Base-by-base conservation (phyloP, 2,797 vertebrate genomes). In the Nothura maculosa region DNA sequence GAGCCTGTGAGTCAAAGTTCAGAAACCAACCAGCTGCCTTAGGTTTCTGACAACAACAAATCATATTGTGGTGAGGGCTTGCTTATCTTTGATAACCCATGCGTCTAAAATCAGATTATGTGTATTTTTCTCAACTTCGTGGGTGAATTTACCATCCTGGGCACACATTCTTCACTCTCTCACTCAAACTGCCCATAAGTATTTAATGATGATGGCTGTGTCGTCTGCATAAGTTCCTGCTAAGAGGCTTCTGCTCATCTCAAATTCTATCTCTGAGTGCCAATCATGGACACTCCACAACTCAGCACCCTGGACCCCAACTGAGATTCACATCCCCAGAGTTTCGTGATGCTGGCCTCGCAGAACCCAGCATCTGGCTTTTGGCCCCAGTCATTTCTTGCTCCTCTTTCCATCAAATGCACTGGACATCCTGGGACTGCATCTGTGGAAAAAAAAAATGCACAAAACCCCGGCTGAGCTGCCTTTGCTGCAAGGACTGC, bases 1-100 rank as follows among this genome's bases (percentile, higher is more conserved):
- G 60, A 91, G 89, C 93, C 92, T 87, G 76, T 66, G 87, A 94
- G 93, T 87, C 92, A 96, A 96, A 96, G 92, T 94, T 97, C 92
- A 93, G 95, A 96, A 97, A 88, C 61, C 48, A 95, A 45, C 70
- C 96, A 97, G 94, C 95, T 97, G 96, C 96, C 89, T 97, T 90
- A 60, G 90, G 95, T 97, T 97, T 97, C 94, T 97, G 96, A 96
- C 97, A 97, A 96, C 97, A 97, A 94, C 91, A 91, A 94, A 95
- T 95, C 93, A 45, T 89, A 75, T 67, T 91, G 69, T 93, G 87
- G 32, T 68, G 79, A 94, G 75, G 63, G 45, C 85, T 92, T 73
- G 10, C 52, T 85, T 89, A 83, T 89, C 95, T 97, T 95, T 96
- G 94, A 96, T 93, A 97, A 94, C 67, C 89, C 67, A 11, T 68